Percentiles rank a stretch among this genome's conserved stretches.
Conservation (phyloP, 2,113 vertebrate genomes). For the Eretmochelys imbricata region DNA sequence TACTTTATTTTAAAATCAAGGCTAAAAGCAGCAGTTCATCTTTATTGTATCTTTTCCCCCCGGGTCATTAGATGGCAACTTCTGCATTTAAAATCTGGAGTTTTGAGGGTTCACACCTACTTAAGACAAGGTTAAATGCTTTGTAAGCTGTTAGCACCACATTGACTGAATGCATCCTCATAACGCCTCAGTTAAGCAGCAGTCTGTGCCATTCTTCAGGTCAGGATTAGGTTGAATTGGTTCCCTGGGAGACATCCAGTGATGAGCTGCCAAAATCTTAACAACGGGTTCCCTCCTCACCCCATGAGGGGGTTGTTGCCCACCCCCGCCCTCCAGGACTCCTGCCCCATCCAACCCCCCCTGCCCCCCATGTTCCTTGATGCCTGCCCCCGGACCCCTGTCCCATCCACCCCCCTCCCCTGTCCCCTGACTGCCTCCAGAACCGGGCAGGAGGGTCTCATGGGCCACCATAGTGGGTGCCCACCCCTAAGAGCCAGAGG, state of each 20-base stretch:
- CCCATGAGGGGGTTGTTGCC: too few relatives aligned
- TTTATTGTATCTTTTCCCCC: neutral
- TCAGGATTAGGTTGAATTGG: neutral
- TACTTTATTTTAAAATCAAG: neutral
- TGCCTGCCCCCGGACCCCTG: too few relatives aligned
- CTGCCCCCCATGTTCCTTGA: too few relatives aligned
- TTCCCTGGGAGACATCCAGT: neutral
- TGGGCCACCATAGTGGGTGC: too few relatives aligned
- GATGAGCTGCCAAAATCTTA: too few relatives aligned
- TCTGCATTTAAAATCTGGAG: neutral
- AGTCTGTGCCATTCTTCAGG: neutral
- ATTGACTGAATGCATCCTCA: neutral
- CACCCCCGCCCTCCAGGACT: too few relatives aligned
- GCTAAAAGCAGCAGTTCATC: neutral
- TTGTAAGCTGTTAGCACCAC: neutral
- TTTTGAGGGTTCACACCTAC: neutral
- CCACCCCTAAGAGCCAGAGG: too few relatives aligned
- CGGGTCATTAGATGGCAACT: neutral
- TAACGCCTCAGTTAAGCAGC: neutral
- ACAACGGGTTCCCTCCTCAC: too few relatives aligned
- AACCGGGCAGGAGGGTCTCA: too few relatives aligned
- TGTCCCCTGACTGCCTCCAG: too few relatives aligned
- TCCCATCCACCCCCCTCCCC: too few relatives aligned
- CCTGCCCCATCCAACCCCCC: too few relatives aligned
- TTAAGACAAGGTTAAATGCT: neutral